Evolutionary conservation across 1,140 invertebrate genomes (phyloP).

Genomic region (Drosophila pseudoananassae): DNA sequence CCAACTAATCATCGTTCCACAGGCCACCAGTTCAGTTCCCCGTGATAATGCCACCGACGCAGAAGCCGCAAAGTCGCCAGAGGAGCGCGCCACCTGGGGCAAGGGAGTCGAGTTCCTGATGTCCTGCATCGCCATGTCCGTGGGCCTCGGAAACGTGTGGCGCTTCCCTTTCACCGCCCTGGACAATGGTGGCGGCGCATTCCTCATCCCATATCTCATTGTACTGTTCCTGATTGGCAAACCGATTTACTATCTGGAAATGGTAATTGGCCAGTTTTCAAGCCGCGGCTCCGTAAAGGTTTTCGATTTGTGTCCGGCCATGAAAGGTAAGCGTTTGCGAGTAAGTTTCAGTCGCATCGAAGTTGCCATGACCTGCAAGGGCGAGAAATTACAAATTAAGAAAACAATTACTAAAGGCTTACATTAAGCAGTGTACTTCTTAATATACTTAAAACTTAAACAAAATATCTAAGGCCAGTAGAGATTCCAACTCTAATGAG

Average conservation of each 20-base stretch:
- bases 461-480: neutral
- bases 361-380: conserved; percentile 16
- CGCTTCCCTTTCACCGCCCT: conserved; percentile 91
- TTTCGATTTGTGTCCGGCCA: conserved; percentile 85
- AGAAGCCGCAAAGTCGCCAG: conserved; percentile 39
- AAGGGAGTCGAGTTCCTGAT: conserved; percentile 92
- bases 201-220: conserved; percentile 91
- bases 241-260: conserved; percentile 94
- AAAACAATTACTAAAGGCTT: too few relatives aligned
- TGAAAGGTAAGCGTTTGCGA: conserved; percentile 85
- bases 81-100: conserved; percentile 89
- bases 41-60: conserved; percentile 26
- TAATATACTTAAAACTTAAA: too few relatives aligned
- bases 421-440: too few relatives aligned
- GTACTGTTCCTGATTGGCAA: conserved; percentile 91
- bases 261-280: conserved; percentile 90
- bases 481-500: neutral
- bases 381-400: too few relatives aligned
- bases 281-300: conserved; percentile 88
- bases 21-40: conserved; percentile 37
- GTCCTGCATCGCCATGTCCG: conserved; percentile 93
- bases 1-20: conserved; percentile 48
- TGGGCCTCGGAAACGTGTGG: conserved; percentile 95
- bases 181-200: conserved; percentile 92
- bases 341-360: conserved; percentile 5